These are phyloP conservation scores for Leptocoma aspasia DNA, from an alignment of 2,113 vertebrate genomes.

Conservation along the genomic window DNA sequence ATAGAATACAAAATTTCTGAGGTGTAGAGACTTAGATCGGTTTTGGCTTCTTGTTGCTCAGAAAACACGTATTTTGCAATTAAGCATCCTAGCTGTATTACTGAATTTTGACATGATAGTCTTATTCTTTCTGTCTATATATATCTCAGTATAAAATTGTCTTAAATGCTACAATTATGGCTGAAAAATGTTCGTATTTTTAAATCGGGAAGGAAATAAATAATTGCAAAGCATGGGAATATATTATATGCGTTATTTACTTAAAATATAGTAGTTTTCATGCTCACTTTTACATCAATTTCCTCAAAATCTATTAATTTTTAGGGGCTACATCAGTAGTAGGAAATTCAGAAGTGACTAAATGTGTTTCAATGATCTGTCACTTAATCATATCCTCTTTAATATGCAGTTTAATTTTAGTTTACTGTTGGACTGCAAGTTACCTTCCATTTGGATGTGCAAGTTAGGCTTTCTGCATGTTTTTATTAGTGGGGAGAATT, in stretches of 20 bases:
- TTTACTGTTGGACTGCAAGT: background rate
- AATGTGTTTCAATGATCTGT: background rate
- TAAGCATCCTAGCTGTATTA: background rate
- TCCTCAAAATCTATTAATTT: background rate
- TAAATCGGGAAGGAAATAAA: background rate
- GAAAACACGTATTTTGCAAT: background rate
- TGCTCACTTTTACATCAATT: background rate
- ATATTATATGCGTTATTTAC: background rate
- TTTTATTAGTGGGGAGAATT: background rate
- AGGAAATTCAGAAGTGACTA: background rate
- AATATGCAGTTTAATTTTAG: background rate
- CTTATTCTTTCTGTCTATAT: background rate
- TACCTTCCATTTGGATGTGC: background rate
- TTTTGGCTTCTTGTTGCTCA: background rate
- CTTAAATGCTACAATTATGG: background rate
- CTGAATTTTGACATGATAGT: background rate
- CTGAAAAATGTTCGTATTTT: background rate
- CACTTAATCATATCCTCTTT: conserved; percentile 5
- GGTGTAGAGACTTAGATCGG: background rate
- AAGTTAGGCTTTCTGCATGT: background rate
- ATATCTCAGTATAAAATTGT: background rate
- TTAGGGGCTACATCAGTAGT: background rate
- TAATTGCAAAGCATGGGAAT: background rate
- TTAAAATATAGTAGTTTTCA: background rate
- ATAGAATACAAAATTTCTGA: background rate